phyloP scores from a whole-genome alignment of 2,888 invertebrate species.

The Agonopterix alstromeriana region DNA sequence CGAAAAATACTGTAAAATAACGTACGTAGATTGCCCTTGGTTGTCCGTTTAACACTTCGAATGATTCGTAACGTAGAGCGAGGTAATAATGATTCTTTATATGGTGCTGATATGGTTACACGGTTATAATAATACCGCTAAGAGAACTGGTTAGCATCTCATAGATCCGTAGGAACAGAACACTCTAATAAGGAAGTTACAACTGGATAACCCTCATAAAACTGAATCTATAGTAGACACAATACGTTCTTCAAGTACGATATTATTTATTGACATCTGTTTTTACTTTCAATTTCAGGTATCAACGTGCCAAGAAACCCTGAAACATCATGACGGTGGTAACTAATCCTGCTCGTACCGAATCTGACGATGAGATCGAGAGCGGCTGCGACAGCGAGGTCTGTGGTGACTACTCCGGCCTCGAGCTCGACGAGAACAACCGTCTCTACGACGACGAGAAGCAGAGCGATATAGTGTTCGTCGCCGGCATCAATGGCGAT shows the following conservation, averaged over 20 bases:
- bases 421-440: constrained; percentile 37
- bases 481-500: constrained; percentile 80
- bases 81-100: constrained; percentile 68
- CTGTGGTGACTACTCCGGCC: constrained; percentile 18
- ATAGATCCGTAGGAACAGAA: constrained; percentile 20
- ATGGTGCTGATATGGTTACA: constrained; percentile 51
- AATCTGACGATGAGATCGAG: constrained; percentile 47
- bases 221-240: background rate
- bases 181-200: constrained; percentile 11
- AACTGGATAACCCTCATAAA: background rate
- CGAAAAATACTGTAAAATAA: no score
- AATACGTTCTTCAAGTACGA: background rate
- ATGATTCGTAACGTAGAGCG: constrained; percentile 47
- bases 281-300: constrained; percentile 36
- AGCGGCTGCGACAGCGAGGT: constrained; percentile 20
- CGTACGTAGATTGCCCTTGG: constrained; percentile 43
- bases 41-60: constrained; percentile 48
- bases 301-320: constrained; percentile 13
- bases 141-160: constrained; percentile 42
- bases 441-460: constrained; percentile 71
- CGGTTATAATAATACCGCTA: constrained; percentile 52
- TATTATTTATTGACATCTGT: background rate
- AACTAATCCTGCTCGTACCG: constrained; percentile 56
- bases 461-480: constrained; percentile 78
- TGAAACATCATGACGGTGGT: constrained; percentile 57